These are phyloP conservation scores for Lithophane leautieri DNA, from an alignment of 2,888 invertebrate genomes.

Conservation along the genomic window DNA sequence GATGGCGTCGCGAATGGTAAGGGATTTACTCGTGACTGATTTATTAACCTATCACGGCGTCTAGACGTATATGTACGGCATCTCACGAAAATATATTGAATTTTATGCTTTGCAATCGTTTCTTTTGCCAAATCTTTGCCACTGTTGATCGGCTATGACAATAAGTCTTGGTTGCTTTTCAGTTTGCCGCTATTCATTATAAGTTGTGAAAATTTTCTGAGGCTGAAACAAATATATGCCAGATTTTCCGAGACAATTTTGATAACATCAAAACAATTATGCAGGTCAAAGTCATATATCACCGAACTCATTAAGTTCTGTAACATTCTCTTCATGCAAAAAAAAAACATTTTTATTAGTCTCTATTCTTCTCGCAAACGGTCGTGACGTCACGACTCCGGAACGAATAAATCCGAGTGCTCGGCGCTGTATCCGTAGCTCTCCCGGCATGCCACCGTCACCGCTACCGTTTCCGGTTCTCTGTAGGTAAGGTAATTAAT, in stretches of 20 bases:
- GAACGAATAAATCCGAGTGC: constrained; percentile 68
- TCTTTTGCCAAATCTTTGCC: constrained; percentile 32
- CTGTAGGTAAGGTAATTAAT: constrained; percentile 58
- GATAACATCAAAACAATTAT: constrained; percentile 1
- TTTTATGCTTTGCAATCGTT: constrained; percentile 3
- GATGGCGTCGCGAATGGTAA: constrained; percentile 30
- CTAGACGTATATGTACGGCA: constrained; percentile 39
- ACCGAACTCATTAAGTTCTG: constrained; percentile 7
- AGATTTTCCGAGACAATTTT: not conserved
- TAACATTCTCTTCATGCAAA: constrained; percentile 5
- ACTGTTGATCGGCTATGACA: not conserved
- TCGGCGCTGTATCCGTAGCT: constrained; percentile 63
- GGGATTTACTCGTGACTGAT: constrained; percentile 51
- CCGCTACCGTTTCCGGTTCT: constrained; percentile 62
- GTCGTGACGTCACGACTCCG: constrained; percentile 55
- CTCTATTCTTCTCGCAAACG: constrained; percentile 48
- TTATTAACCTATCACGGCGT: constrained; percentile 53
- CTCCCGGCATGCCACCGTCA: constrained; percentile 52
- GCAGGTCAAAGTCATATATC: constrained; percentile 1
- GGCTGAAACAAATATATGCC: not conserved
- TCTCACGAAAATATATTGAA: constrained; percentile 39
- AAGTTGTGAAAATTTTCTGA: not conserved
- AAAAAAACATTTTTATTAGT: constrained; percentile 29
- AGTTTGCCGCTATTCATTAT: constrained; percentile 1
- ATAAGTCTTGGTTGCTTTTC: constrained; percentile 25